phyloP scores from a whole-genome alignment of 2,797 vertebrate genomes.

The Darevskia nairensis region DNA sequence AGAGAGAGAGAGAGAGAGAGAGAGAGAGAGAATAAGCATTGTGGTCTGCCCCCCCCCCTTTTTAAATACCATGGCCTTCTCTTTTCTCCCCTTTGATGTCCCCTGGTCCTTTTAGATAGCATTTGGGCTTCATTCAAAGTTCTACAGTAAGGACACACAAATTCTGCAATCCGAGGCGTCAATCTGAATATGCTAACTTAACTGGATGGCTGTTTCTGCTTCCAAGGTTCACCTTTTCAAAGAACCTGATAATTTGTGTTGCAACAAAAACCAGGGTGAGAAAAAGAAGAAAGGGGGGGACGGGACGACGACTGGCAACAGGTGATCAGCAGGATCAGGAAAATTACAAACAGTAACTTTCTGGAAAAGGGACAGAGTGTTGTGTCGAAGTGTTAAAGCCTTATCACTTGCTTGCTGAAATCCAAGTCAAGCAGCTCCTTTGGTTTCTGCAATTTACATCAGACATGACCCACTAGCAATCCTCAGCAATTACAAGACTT shows the following conservation, averaged over 20 bases:
- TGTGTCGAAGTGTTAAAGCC: background rate
- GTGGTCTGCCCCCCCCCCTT: background rate
- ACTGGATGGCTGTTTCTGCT: background rate
- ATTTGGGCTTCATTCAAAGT: background rate
- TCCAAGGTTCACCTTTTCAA: background rate
- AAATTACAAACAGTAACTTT: background rate
- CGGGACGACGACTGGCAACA: background rate
- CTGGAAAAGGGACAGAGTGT: background rate
- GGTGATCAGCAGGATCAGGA: background rate
- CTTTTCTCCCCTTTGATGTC: background rate
- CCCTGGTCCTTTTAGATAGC: background rate
- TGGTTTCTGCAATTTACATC: background rate
- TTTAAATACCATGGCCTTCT: background rate
- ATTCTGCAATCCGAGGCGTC: background rate
- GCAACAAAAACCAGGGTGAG: background rate
- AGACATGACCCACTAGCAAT: background rate
- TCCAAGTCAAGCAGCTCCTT: background rate
- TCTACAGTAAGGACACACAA: background rate
- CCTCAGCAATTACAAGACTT: background rate
- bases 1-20: too few relatives aligned
- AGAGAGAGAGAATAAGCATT: background rate
- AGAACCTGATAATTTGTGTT: background rate
- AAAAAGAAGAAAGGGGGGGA: background rate
- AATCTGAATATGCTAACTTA: background rate
- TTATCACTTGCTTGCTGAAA: background rate